Conservation (phyloP, 2,797 vertebrate genomes). For the Siniperca obscura region DNA sequence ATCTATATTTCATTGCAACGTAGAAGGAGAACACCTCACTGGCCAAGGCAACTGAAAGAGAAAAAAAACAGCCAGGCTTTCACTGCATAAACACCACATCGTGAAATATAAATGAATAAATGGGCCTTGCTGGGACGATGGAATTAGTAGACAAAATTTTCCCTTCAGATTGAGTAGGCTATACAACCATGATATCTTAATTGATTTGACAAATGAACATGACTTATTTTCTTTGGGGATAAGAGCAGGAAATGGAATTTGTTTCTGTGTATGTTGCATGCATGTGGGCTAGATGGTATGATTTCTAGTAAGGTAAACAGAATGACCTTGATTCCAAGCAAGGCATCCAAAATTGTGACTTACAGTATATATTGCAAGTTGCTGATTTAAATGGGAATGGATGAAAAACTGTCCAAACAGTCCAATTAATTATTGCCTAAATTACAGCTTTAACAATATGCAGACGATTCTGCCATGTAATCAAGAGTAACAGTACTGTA, state of each 20-base stretch:
- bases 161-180: slow-evolving; percentile 69
- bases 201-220: slow-evolving; percentile 78
- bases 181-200: slow-evolving; percentile 75
- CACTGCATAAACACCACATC: slow-evolving; percentile 72
- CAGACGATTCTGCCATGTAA: too few species aligned
- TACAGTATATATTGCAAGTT: slow-evolving; percentile 27
- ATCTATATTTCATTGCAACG: slow-evolving; percentile 89
- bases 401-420: not conserved
- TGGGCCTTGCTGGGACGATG: slow-evolving; percentile 68
- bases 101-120: slow-evolving; percentile 85
- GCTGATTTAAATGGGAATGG: slow-evolving; percentile 7
- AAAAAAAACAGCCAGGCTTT: slow-evolving; percentile 61
- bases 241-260: slow-evolving; percentile 43
- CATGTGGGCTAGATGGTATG: not conserved
- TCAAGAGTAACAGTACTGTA: too few species aligned
- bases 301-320: not conserved
- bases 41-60: slow-evolving; percentile 59
- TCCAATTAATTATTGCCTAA: slow-evolving; percentile 25
- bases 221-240: slow-evolving; percentile 65
- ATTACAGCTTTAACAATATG: slow-evolving; percentile 18
- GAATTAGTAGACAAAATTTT: slow-evolving; percentile 77
- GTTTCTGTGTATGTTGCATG: slow-evolving; percentile 15
- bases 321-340: slow-evolving; percentile 62
- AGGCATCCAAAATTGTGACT: slow-evolving; percentile 45
- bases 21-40: slow-evolving; percentile 75